These are phyloP conservation scores for Battus philenor DNA, from an alignment of 1,140 invertebrate genomes.

Conservation along the genomic window DNA sequence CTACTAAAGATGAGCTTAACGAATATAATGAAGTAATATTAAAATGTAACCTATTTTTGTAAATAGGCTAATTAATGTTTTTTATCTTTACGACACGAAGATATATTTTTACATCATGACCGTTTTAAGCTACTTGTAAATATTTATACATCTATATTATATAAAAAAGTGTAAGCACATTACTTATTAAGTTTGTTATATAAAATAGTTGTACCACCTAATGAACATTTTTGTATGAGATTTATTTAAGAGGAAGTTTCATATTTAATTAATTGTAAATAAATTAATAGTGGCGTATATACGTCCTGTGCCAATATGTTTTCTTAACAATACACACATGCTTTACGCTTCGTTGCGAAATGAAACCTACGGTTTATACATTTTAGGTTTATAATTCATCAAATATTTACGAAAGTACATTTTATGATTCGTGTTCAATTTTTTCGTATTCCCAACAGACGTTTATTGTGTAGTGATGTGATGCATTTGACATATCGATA, in stretches of 20 bases:
- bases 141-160: constrained; percentile 8
- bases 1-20: constrained; percentile 19
- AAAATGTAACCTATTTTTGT: constrained; percentile 13
- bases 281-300: no score
- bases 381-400: no score
- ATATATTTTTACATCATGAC: constrained; percentile 26
- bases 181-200: constrained; percentile 10
- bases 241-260: constrained; percentile 14
- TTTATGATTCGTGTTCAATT: no score
- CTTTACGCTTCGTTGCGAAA: no score
- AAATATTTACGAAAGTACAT: no score
- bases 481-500: no score
- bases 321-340: no score
- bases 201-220: not conserved
- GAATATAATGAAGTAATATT: not conserved
- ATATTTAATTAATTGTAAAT: no score
- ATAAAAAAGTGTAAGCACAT: constrained; percentile 5
- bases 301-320: constrained; percentile 5
- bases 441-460: no score
- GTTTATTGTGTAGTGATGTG: no score
- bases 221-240: constrained; percentile 3
- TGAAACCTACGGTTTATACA: no score
- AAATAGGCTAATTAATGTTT: constrained; percentile 18
- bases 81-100: constrained; percentile 16
- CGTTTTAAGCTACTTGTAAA: constrained; percentile 1